These are phyloP conservation scores for Brassicogethes aeneus DNA, from an alignment of 2,888 invertebrate species.

Conservation along the genomic window DNA sequence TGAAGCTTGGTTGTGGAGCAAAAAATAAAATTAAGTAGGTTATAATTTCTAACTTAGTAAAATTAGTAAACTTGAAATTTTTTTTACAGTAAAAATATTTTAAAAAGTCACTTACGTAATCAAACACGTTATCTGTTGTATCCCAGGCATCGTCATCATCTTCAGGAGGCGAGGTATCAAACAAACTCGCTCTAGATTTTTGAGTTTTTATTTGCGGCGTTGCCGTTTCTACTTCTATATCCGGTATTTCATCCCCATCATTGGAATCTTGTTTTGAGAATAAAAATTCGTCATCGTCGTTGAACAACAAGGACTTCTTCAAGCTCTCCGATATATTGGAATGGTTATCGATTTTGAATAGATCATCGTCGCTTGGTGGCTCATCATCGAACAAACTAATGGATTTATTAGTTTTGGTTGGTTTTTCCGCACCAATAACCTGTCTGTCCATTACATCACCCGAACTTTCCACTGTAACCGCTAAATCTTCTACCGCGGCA, in stretches of 20 bases:
- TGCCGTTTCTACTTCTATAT: slow-evolving; percentile 4
- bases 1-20: too few relatives aligned
- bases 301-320: not conserved
- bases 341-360: not conserved
- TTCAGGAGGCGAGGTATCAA: slow-evolving; percentile 17
- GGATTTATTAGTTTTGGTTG: slow-evolving; percentile 3
- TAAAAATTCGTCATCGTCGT: not conserved
- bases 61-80: too few relatives aligned
- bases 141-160: slow-evolving; percentile 27
- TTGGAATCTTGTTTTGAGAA: too few relatives aligned
- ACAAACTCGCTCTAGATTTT: slow-evolving; percentile 13
- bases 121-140: slow-evolving; percentile 26
- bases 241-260: slow-evolving; percentile 6
- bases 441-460: not conserved
- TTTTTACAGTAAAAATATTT: too few relatives aligned
- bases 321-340: too few relatives aligned
- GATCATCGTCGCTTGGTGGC: slow-evolving; percentile 7
- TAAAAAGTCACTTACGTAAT: too few relatives aligned
- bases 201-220: slow-evolving; percentile 6
- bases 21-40: too few relatives aligned
- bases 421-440: not conserved
- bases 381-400: slow-evolving; percentile 7
- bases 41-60: too few relatives aligned
- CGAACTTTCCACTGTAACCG: too few relatives aligned
- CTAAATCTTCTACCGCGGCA: too few relatives aligned